Conservation (phyloP, 23 tunicate species). For the Aplidium turbinatum region DNA sequence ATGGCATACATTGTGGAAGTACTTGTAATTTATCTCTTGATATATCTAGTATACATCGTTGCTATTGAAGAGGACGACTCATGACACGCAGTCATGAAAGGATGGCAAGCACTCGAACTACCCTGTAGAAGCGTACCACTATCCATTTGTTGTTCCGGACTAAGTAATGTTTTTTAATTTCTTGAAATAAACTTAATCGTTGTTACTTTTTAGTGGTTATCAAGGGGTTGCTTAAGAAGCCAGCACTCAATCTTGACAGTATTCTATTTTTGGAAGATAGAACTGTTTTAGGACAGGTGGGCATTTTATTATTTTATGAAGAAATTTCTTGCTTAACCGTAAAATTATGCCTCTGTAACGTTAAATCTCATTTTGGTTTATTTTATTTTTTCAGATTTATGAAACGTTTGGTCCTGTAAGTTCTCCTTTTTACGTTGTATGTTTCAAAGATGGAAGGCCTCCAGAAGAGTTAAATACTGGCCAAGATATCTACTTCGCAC, state of each 20-base stretch:
- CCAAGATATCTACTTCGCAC: slow-evolving; percentile 49
- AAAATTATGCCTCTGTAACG: not conserved
- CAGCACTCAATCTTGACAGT: slow-evolving; percentile 59
- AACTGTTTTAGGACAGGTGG: slow-evolving; percentile 33
- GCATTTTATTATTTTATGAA: not conserved
- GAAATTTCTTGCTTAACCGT: not conserved
- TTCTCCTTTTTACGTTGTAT: slow-evolving; percentile 54
- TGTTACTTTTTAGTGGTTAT: slow-evolving; percentile 45
- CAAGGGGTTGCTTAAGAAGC: slow-evolving; percentile 34
- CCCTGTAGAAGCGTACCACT: too few relatives aligned
- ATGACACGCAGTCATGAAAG: too few relatives aligned
- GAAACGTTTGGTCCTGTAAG: slow-evolving; percentile 71
- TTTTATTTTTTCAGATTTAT: slow-evolving; percentile 25
- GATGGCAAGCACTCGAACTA: too few relatives aligned
- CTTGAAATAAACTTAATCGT: too few relatives aligned
- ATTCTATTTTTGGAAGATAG: slow-evolving; percentile 43
- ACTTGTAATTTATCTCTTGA: not conserved
- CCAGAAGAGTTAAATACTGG: slow-evolving; percentile 11
- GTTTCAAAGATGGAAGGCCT: slow-evolving; percentile 38
- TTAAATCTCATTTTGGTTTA: too few relatives aligned
- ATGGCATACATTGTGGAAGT: not conserved
- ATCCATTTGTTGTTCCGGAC: too few relatives aligned
- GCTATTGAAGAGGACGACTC: slow-evolving; percentile 1
- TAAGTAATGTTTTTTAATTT: not conserved
- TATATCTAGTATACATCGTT: not conserved